Percentiles rank a stretch among this genome's conserved stretches.
phyloP scores from a whole-genome alignment of 2,113 vertebrate genomes.

The Nycticorax nycticorax region DNA sequence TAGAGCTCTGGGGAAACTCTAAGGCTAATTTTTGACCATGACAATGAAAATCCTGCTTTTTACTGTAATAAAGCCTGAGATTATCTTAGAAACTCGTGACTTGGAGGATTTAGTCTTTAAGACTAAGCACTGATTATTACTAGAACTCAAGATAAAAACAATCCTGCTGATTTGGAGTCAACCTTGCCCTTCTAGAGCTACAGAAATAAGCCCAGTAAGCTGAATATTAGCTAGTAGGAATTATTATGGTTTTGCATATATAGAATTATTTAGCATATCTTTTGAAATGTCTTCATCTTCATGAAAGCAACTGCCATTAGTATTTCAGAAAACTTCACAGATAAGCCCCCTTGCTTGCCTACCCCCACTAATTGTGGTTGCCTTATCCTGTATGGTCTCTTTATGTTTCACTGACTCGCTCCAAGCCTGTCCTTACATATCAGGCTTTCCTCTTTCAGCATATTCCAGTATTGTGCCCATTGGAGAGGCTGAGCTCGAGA shows the following conservation, averaged over 20 bases:
- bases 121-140: slow-evolving; percentile 14
- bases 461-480: neutral
- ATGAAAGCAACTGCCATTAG: neutral
- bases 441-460: neutral
- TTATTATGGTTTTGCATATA: neutral
- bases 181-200: neutral
- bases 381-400: neutral
- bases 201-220: neutral
- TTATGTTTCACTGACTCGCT: neutral
- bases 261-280: neutral
- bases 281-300: neutral
- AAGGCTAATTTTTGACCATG: slow-evolving; percentile 13
- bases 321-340: neutral
- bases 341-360: neutral
- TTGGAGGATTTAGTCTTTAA: slow-evolving; percentile 3
- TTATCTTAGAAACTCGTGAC: slow-evolving; percentile 10
- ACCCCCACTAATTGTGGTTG: neutral
- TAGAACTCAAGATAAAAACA: slow-evolving; percentile 24
- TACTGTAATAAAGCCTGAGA: slow-evolving; percentile 8
- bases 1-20: neutral
- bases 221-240: neutral
- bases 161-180: slow-evolving; percentile 10
- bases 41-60: neutral
- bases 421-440: neutral
- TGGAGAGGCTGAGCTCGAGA: neutral